A percentile compares a stretch with the other conserved stretches of the same genome.
Evolutionary conservation across 2,797 vertebrate species (phyloP).

Genomic region (Alcedo atthis): DNA sequence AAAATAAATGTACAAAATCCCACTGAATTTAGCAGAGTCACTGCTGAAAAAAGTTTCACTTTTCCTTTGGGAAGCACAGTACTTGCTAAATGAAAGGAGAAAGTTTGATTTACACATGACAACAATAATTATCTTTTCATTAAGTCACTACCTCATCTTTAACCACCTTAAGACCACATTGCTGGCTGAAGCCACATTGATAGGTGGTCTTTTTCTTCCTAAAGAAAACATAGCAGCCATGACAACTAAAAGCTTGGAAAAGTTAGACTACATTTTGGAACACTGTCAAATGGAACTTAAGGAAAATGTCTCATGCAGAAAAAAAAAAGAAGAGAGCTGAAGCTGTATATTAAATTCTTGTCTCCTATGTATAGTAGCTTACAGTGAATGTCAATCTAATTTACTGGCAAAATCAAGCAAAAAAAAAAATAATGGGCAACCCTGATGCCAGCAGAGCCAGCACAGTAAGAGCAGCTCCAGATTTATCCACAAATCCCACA

Average conservation of each 20-base stretch:
- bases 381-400: not conserved
- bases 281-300: not conserved
- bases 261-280: not conserved
- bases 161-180: not conserved
- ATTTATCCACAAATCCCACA: accelerated
- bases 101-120: not conserved
- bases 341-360: not conserved
- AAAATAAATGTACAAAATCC: not conserved
- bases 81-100: not conserved
- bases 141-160: not conserved
- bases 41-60: not conserved
- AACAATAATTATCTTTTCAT: not conserved
- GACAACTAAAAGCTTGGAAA: not conserved
- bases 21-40: not conserved
- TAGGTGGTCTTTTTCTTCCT: not conserved
- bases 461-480: not conserved
- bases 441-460: not conserved
- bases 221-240: not conserved
- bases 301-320: not conserved
- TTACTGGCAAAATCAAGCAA: not conserved
- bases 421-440: not conserved
- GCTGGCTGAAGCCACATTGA: not conserved
- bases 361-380: not conserved
- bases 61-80: not conserved
- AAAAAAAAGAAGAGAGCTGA: not conserved